phyloP scores from a whole-genome alignment of 2,113 vertebrate genomes.

The Leiothrix lutea region DNA sequence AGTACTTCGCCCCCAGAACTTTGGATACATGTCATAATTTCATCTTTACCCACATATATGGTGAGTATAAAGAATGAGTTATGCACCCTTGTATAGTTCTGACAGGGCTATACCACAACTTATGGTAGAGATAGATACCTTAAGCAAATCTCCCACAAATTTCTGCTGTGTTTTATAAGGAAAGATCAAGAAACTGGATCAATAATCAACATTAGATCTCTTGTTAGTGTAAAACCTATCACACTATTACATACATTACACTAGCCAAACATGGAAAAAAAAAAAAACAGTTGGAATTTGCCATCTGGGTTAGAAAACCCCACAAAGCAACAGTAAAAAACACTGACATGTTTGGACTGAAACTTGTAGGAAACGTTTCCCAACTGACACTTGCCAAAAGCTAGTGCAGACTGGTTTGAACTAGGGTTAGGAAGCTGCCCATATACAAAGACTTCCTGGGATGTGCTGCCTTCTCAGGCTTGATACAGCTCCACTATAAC shows the following conservation, averaged over 20 bases:
- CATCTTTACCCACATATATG: background rate
- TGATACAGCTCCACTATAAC: background rate
- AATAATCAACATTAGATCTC: background rate
- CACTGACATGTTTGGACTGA: background rate
- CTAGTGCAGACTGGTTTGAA: background rate
- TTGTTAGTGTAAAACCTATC: background rate
- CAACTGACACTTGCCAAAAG: background rate
- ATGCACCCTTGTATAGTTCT: background rate
- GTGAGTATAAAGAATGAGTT: background rate
- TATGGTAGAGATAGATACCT: background rate
- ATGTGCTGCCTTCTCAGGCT: accelerated
- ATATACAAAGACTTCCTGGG: background rate
- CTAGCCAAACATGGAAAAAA: background rate
- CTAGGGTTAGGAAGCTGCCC: background rate
- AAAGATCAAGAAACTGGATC: background rate
- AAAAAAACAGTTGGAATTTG: background rate
- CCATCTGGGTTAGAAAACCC: background rate
- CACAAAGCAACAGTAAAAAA: background rate
- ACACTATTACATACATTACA: background rate
- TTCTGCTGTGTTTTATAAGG: background rate
- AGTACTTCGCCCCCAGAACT: background rate
- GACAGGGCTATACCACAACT: accelerated
- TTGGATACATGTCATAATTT: background rate
- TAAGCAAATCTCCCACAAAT: background rate
- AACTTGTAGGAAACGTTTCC: background rate